Base-by-base conservation (phyloP, 2,113 vertebrate genomes). In the Ranitomeya variabilis region DNA sequence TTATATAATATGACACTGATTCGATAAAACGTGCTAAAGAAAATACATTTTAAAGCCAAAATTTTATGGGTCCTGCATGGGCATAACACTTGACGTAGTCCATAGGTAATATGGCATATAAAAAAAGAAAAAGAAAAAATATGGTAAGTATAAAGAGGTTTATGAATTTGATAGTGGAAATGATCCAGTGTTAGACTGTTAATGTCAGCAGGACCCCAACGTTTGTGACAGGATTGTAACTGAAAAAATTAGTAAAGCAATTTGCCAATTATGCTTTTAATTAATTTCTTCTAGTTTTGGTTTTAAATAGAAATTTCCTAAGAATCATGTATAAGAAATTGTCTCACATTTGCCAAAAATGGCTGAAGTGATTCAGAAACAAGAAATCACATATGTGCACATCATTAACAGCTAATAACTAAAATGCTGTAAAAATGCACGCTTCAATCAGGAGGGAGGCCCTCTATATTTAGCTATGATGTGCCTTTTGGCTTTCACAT, bases 351-450 rank as follows among this genome's bases (percentile, higher is more conserved):
- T 62, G 26, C 31, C 57, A 77, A 45, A 86, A 80, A 57, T 80
- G 14, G 26, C 78, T 80, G 2, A 6, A 59, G 78, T 80, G 54
- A 80, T 80, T 80, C 78, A 80, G 54, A 59, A 59, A 59, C 54
- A 80, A 60, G 55, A 77, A 77, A 77, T 62, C 71, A 64, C 31
- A 86, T 60, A 51, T 79, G 37, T 62, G 37, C 57, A 86, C 59
- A 77, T 79, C 57, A 52, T 86, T 86, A 86, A 62, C 57, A 78
- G 73, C 12, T 86, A 77, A 76, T 77, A 86, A 77, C 31, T 79
- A 19, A 64, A 77, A 66, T 86, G 66, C 55, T 26, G 83, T 85
- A 59, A 59, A 74, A 86, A 62, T 78, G 19, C 23, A 31, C 19
- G 19, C 37, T 55, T 77, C 66, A 87, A n/a, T 66, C 74, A 54